phyloP scores from a whole-genome alignment of 2,797 vertebrate species.

The Scomberomorus guttatus region DNA sequence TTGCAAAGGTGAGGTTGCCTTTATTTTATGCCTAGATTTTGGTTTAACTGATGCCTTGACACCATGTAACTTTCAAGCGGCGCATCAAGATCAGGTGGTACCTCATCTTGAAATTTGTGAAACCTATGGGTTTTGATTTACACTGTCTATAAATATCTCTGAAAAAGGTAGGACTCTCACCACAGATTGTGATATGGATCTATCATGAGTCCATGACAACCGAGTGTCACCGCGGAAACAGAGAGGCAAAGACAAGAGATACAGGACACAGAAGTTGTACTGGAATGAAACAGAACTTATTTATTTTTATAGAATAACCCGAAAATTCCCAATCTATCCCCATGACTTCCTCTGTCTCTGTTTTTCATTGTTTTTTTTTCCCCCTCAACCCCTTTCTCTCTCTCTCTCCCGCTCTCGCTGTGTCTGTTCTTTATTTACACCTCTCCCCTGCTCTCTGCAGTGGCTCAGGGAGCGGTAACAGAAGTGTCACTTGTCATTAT shows the following conservation, averaged over 20 bases:
- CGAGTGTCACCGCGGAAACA: constrained; percentile 37
- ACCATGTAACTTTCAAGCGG: not conserved
- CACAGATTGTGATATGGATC: constrained; percentile 19
- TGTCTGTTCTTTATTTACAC: constrained; percentile 85
- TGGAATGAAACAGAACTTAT: constrained; percentile 68
- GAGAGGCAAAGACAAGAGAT: constrained; percentile 1
- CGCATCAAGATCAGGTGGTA: constrained; percentile 10
- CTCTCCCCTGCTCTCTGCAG: constrained; percentile 82
- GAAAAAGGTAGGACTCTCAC: not conserved
- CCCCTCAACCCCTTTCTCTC: constrained; percentile 36
- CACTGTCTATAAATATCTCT: not conserved
- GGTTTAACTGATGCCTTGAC: not conserved
- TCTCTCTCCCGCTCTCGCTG: constrained; percentile 60
- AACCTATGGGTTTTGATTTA: not conserved
- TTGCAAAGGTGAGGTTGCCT: constrained; percentile 18
- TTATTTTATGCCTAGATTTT: not conserved
- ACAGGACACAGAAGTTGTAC: constrained; percentile 47
- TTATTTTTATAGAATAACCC: constrained; percentile 69
- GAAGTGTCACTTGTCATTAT: constrained; percentile 92
- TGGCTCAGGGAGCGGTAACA: constrained; percentile 90
- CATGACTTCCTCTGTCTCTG: constrained; percentile 73
- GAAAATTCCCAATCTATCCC: constrained; percentile 74
- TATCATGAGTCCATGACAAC: constrained; percentile 40
- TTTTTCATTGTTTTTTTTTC: constrained; percentile 50
- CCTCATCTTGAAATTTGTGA: not conserved